Conservation (phyloP, 2,113 vertebrate species). For the Riparia riparia region DNA sequence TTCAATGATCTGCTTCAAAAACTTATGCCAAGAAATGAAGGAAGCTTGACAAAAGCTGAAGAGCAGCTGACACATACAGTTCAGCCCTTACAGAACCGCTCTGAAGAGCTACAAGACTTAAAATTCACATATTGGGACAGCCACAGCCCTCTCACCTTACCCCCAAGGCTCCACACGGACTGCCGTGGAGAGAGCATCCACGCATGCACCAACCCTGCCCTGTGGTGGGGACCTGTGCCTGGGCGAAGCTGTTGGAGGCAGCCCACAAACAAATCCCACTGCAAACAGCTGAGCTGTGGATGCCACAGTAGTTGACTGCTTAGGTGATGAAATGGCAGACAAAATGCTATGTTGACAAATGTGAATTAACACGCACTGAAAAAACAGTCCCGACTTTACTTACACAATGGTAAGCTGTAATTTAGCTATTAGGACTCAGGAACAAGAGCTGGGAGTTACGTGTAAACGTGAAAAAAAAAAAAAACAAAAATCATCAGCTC, state of each 20-base stretch:
- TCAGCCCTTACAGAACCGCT: neutral
- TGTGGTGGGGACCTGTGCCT: neutral
- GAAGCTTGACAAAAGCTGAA: neutral
- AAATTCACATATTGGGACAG: neutral
- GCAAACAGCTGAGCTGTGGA: constrained; percentile 6
- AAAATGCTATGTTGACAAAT: constrained; percentile 38
- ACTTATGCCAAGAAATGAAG: neutral
- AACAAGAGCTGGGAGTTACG: neutral
- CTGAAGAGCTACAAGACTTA: neutral
- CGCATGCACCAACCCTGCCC: accelerated
- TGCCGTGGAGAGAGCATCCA: neutral
- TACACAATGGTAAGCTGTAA: constrained; percentile 31
- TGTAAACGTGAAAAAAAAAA: neutral
- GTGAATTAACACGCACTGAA: neutral
- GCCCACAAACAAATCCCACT: neutral
- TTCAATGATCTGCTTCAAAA: neutral
- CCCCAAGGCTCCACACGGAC: neutral
- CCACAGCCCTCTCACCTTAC: too few species aligned
- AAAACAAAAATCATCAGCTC: neutral
- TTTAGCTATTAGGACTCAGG: constrained; percentile 36
- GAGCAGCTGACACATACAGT: neutral
- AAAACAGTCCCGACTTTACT: constrained; percentile 18
- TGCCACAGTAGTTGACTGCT: constrained; percentile 2
- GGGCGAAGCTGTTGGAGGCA: neutral
- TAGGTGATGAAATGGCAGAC: constrained; percentile 22